Conservation (phyloP, 2,113 vertebrate genomes). For the Clarias magur region DNA sequence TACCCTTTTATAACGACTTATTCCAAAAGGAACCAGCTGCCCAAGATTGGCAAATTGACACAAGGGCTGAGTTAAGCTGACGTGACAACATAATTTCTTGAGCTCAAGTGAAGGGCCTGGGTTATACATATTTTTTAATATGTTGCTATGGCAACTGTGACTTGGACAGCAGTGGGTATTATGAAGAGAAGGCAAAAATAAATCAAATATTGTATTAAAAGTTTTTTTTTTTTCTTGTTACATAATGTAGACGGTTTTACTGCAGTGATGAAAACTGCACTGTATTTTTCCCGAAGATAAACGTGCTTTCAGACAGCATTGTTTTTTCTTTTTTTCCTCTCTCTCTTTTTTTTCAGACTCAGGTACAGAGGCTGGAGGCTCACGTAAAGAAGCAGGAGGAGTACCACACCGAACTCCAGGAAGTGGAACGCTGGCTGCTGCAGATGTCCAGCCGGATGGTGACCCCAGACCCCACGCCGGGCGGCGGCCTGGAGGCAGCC, state of each 20-base stretch:
- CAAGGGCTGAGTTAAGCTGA: not conserved
- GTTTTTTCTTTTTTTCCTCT: not conserved
- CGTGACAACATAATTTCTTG: not conserved
- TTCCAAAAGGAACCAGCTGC: not conserved
- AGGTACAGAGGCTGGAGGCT: conserved; percentile 76
- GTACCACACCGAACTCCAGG: conserved; percentile 89
- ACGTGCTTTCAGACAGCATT: not conserved
- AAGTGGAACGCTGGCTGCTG: conserved; percentile 93
- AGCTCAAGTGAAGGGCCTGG: too few relatives aligned
- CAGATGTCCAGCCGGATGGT: conserved; percentile 94
- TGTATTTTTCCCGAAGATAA: not conserved
- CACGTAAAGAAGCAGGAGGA: conserved; percentile 91
- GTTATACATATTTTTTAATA: not conserved
- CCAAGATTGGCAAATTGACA: not conserved
- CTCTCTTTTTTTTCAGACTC: conserved; percentile 66
- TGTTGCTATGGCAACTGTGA: not conserved
- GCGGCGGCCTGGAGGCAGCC: conserved; percentile 82
- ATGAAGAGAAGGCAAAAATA: not conserved
- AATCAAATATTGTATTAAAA: not conserved
- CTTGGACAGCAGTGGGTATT: not conserved
- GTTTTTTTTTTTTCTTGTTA: not conserved
- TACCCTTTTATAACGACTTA: not conserved
- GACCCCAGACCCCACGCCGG: conserved; percentile 83
- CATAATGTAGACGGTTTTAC: too few relatives aligned
- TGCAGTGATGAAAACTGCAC: not conserved